Percentiles rank a stretch among this genome's conserved stretches.
Evolutionary conservation across 2,797 vertebrate genomes (phyloP).

Genomic region (Tragopan temminckii): DNA sequence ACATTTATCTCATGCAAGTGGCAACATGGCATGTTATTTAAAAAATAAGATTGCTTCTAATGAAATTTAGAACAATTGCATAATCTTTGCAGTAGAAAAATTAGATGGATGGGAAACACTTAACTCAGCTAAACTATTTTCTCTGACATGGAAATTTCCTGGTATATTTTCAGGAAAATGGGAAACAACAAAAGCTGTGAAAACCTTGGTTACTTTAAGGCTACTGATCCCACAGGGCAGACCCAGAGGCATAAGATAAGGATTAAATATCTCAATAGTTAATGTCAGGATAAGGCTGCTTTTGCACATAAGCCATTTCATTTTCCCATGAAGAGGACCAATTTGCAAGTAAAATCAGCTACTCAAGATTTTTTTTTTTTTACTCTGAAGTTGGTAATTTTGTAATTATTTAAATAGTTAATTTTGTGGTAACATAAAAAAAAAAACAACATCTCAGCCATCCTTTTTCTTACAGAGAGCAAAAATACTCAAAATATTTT

Average conservation of each 20-base stretch:
- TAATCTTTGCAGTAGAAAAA: neutral
- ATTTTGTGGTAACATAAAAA: neutral
- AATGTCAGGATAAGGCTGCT: neutral
- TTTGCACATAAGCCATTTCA: neutral
- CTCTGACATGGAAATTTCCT: neutral
- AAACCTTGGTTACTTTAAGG: neutral
- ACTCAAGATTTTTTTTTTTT: neutral
- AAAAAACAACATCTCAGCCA: neutral
- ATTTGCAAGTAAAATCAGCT: neutral
- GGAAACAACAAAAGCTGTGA: neutral
- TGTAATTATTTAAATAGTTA: neutral
- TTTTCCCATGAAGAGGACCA: neutral
- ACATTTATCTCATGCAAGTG: neutral
- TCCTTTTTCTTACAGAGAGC: neutral
- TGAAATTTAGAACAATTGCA: accelerated
- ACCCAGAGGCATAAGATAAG: neutral
- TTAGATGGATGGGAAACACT: neutral
- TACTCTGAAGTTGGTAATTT: neutral
- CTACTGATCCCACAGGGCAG: neutral
- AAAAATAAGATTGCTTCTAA: neutral
- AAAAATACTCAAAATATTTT: neutral
- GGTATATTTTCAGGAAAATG: neutral
- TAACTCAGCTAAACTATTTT: neutral
- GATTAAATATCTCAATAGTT: neutral
- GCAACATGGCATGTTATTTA: accelerated